Conservation (phyloP, 1,140 invertebrate genomes). For the Macrocentrus cingulum region DNA sequence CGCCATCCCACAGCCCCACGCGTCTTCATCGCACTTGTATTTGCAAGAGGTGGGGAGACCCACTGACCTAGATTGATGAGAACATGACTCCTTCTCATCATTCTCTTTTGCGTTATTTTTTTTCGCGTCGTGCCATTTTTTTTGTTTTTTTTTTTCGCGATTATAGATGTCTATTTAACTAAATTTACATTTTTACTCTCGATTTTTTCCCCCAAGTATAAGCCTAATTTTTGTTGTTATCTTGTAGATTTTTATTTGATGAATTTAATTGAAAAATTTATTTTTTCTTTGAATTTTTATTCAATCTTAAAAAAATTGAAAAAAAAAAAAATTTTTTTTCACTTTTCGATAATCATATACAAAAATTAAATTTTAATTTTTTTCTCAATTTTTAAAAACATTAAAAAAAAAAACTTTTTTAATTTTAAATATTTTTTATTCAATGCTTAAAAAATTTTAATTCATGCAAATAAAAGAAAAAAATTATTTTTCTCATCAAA, state of each 20-base stretch:
- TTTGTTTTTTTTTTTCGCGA: conserved; percentile 1
- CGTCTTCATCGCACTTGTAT: conserved; percentile 20
- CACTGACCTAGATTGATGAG: conserved; percentile 57
- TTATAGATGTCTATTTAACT: too few relatives aligned
- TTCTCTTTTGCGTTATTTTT: conserved; percentile 8
- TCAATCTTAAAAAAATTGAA: neutral
- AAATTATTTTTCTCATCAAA: neutral
- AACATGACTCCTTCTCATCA: conserved; percentile 49
- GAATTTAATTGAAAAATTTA: too few relatives aligned
- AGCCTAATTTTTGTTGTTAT: too few relatives aligned
- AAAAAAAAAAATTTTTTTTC: neutral
- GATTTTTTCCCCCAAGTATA: too few relatives aligned
- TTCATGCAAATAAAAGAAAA: neutral
- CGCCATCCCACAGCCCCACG: conserved; percentile 14
- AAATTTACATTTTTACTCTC: neutral
- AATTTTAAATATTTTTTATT: neutral
- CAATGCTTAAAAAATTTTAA: too few relatives aligned
- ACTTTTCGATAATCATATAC: neutral
- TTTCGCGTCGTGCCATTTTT: conserved; percentile 4
- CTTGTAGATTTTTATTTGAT: too few relatives aligned
- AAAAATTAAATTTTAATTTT: neutral
- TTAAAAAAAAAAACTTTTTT: neutral
- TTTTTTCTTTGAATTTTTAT: too few relatives aligned
- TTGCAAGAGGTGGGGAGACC: conserved; percentile 49
- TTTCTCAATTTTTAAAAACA: neutral